These are phyloP conservation scores for Phallusia fumigata DNA, from an alignment of 23 tunicate species.

Conservation along the genomic window DNA sequence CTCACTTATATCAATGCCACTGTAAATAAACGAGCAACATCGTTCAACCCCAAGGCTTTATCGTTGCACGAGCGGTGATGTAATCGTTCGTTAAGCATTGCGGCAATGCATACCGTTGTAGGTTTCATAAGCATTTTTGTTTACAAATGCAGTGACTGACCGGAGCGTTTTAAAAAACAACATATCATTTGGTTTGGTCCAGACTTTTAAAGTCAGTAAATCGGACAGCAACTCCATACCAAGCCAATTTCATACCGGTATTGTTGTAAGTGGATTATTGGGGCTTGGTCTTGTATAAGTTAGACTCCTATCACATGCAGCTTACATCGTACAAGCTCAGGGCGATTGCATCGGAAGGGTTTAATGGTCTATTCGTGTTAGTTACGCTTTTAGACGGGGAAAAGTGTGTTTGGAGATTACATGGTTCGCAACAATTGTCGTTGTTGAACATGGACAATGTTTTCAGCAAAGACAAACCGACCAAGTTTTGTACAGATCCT, in stretches of 20 bases:
- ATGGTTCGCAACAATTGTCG: no score
- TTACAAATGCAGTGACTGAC: no score
- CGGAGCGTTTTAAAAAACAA: no score
- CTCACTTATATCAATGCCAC: neutral
- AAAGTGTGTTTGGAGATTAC: no score
- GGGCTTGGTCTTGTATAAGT: neutral
- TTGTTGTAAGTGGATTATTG: neutral
- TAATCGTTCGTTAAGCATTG: neutral
- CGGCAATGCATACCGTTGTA: neutral
- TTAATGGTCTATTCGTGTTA: slow-evolving; percentile 2
- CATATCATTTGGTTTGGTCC: no score
- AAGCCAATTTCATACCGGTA: no score
- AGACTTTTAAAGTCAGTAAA: no score
- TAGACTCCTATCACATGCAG: neutral
- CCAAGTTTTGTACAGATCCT: no score
- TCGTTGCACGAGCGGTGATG: neutral
- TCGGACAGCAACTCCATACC: no score
- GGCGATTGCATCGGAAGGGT: neutral
- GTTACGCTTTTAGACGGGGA: neutral
- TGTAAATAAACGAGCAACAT: neutral
- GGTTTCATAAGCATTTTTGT: no score
- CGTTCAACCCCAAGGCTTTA: neutral
- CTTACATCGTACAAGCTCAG: neutral
- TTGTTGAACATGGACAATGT: no score
- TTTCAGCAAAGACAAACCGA: no score